Conservation (phyloP, 2,888 invertebrate genomes). For the Lissonota sp. region DNA sequence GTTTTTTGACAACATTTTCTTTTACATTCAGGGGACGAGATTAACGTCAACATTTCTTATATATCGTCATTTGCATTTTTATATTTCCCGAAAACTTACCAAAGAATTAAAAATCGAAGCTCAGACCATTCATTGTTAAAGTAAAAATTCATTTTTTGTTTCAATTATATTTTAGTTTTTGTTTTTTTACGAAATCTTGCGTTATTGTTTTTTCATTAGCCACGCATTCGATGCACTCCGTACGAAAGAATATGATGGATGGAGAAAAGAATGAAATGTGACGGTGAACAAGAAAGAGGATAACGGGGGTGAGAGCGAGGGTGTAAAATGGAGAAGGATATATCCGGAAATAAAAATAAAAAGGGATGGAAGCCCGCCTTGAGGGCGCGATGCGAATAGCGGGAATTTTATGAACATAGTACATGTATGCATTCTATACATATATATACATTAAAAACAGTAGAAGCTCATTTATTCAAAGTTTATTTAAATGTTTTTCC, state of each 20-base stretch:
- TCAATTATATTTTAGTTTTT: not conserved
- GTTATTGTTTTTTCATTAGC: not conserved
- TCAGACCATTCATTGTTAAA: not conserved
- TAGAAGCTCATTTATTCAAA: too few relatives aligned
- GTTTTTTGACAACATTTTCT: not conserved
- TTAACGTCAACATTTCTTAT: too few relatives aligned
- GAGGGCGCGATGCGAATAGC: slow-evolving; percentile 38
- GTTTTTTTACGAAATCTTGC: not conserved
- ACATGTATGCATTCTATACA: slow-evolving; percentile 16
- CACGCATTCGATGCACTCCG: not conserved
- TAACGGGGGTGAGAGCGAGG: slow-evolving; percentile 30
- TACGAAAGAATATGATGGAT: not conserved
- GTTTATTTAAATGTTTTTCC: too few relatives aligned
- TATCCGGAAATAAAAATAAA: slow-evolving; percentile 59
- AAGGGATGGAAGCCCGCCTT: slow-evolving; percentile 55
- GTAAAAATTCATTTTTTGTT: not conserved
- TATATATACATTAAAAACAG: not conserved
- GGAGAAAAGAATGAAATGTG: slow-evolving; percentile 10
- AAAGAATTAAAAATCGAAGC: not conserved
- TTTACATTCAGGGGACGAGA: too few relatives aligned
- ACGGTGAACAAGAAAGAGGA: slow-evolving; percentile 28
- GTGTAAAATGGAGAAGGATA: slow-evolving; percentile 40
- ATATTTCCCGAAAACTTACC: not conserved
- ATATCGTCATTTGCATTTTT: not conserved
- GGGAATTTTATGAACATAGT: not conserved